Base-by-base conservation (phyloP, 2,888 invertebrate genomes). In the Papilio demoleus region DNA sequence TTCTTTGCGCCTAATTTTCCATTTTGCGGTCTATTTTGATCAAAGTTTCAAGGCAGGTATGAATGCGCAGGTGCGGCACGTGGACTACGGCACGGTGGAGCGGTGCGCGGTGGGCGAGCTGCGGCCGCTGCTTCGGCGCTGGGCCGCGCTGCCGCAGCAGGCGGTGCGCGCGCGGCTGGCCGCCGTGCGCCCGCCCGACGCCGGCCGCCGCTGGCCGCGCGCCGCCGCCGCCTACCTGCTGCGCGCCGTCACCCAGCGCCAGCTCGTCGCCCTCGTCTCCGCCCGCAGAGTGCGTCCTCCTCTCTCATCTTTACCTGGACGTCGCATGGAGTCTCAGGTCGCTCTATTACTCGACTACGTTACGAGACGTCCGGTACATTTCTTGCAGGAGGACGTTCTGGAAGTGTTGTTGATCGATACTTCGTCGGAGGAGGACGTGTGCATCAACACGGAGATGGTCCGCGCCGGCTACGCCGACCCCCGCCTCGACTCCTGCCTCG, bases 11-110 rank as follows among this genome's bases (percentile, higher is more conserved):
- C n/a, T n/a, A n/a, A n/a, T 0, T 72, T 84, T 34, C 83, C 83
- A 70, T 81, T 83, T 2, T 8, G 12, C n/a, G n/a, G n/a, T n/a
- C 9, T 50, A 22, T 22, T 50, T 1, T 31, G 58, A 34, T 42
- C n/a, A n/a, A 42, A n/a, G n/a, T n/a, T n/a, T n/a, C n/a, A n/a
- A n/a, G n/a, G n/a, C n/a, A n/a, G n/a, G n/a, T n/a, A n/a, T 4
- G n/a, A n/a, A 5, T 14, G 47, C 45, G 68, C 79, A 94, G 93
- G 92, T 94, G 76, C 92, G 93, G 45, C 94, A 93, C 84, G 85
- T 94, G 74, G 94, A 94, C 88, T 94, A 93, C 84, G 94, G 94
- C 78, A 94, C 94, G 56, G 90, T 94, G 79, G 86, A 87, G 70
- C 76, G 78, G 67, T 87, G 85, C 75, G 0, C 31, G 2, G 76